Conservation (phyloP, 2,113 vertebrate species). For the Verasper variegatus region DNA sequence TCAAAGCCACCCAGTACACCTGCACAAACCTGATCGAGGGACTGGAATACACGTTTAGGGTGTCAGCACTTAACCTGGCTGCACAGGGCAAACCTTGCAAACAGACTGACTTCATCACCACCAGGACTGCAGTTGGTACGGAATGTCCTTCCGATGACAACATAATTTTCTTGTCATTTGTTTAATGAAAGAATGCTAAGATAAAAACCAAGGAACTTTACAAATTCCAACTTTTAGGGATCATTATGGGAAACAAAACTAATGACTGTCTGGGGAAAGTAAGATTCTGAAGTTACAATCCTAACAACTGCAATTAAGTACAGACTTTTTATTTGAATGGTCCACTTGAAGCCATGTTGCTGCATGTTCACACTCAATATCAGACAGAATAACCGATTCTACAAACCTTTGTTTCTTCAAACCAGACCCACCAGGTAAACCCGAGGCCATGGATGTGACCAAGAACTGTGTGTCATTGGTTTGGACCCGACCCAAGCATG, state of each 20-base stretch:
- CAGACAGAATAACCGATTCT: background rate
- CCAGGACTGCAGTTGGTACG: constrained; percentile 92
- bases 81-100: constrained; percentile 97
- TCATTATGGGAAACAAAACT: background rate
- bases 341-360: background rate
- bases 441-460: constrained; percentile 94
- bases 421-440: constrained; percentile 96
- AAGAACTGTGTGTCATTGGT: constrained; percentile 90
- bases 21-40: constrained; percentile 92
- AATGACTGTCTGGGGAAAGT: background rate
- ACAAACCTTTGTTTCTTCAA: background rate
- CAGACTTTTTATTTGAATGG: background rate
- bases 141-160: background rate
- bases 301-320: background rate
- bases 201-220: no score
- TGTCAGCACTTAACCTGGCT: constrained; percentile 92
- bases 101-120: constrained; percentile 93
- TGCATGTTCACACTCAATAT: background rate
- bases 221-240: background rate
- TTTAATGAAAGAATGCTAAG: background rate
- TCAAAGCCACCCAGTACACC: constrained; percentile 92
- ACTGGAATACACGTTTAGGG: constrained; percentile 96
- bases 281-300: background rate
- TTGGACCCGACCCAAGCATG: constrained; percentile 93
- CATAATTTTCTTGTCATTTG: background rate